These are phyloP conservation scores for Crenichthys baileyi DNA, from an alignment of 2,797 vertebrate species.

Conservation along the genomic window DNA sequence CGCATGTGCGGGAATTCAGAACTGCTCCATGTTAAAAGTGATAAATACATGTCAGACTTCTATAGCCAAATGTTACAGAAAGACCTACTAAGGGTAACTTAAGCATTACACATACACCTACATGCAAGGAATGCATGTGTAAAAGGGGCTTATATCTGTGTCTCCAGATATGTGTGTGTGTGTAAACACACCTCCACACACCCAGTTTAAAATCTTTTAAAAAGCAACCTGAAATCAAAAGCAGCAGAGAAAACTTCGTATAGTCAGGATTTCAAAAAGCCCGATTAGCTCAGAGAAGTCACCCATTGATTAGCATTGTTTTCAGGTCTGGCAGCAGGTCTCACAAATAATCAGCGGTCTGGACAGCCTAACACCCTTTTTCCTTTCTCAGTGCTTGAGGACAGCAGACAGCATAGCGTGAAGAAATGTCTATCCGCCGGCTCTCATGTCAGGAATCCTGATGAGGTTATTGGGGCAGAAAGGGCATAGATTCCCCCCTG, in stretches of 20 bases:
- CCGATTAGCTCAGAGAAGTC: slow-evolving; percentile 8
- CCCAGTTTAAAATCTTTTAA: background rate
- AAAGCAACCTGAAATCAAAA: background rate
- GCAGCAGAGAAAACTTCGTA: background rate
- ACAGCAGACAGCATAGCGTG: slow-evolving; percentile 88
- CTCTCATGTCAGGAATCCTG: slow-evolving; percentile 82
- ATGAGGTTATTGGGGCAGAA: slow-evolving; percentile 96
- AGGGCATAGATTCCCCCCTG: slow-evolving; percentile 83
- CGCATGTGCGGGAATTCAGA: background rate
- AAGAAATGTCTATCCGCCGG: slow-evolving; percentile 89
- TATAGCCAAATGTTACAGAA: background rate
- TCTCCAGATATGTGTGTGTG: slow-evolving; percentile 2
- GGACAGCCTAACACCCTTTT: slow-evolving; percentile 48
- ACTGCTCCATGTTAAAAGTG: background rate
- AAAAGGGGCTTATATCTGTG: background rate
- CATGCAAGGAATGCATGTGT: background rate
- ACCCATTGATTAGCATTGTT: slow-evolving; percentile 15
- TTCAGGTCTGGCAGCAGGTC: slow-evolving; percentile 13
- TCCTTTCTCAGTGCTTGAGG: slow-evolving; percentile 78
- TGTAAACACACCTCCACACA: background rate
- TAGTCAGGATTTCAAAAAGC: slow-evolving; percentile 1
- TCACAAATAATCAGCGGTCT: slow-evolving; percentile 25
- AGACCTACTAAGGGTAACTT: background rate
- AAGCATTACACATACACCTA: background rate
- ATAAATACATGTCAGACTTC: background rate